Evolutionary conservation across 2,888 invertebrate species (phyloP), one percentile per base, ranked within the genome.

Genomic region (Ceriagrion tenellum): DNA sequence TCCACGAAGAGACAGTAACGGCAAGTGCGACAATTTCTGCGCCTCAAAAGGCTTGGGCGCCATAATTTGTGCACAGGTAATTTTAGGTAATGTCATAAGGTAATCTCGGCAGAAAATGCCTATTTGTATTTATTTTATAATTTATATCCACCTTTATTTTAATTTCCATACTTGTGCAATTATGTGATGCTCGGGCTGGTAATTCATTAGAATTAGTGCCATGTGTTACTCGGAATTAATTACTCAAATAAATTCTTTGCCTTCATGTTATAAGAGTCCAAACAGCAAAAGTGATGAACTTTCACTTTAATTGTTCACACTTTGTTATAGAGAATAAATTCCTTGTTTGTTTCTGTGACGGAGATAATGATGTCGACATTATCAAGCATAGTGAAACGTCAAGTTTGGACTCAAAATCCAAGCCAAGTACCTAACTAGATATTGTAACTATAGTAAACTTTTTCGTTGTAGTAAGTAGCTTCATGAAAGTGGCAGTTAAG

Each of bases 41-140:
- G 59, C 74, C 89, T 93, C 47, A 74, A 63, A 47, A 69, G n/a
- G 30, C 26, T 40, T 93, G 93, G 69, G 20, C 47, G 74, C 55
- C 47, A 47, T 93, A 93, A 10, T 69, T 93, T 74, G 63, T 93
- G 63, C 47, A 69, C 69, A 74, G 74, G 91, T 47, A 91, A 90
- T 40, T 47, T 74, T 93, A 89, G 47, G 55, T 89, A 74, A n/a
- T 69, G 16, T 40, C 93, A 69, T 47, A 93, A 74, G 93, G 93
- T 93, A 93, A 93, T n/a, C n/a, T 47, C 23, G 74, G n/a, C 40
- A 40, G 23, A 6, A 35, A 20, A 16, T 69, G 47, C 23, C 93
- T 26, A n/a, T 69, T 69, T n/a, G 18, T 47, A 69, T 93, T 74
- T 1, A 74, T n/a, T 89, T 89, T 10, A 26, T 89, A n/a, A 55